Conservation (phyloP, 2,888 invertebrate genomes). For the Phyllotreta cruciferae region DNA sequence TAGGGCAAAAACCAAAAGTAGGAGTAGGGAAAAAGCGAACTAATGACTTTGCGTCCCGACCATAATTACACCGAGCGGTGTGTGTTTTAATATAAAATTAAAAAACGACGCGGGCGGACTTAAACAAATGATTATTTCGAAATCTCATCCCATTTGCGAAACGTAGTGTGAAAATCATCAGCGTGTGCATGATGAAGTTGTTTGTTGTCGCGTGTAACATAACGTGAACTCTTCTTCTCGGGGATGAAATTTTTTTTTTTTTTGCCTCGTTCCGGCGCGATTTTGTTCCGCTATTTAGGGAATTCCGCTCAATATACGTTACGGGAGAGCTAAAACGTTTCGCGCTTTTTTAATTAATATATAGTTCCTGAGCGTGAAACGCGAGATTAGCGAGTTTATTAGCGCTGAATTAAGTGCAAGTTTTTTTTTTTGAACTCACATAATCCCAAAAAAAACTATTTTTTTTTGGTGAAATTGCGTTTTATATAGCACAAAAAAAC, state of each 20-base stretch:
- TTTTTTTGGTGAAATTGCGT: too few species aligned
- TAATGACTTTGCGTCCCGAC: constrained; percentile 6
- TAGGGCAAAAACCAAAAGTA: background rate
- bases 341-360: constrained; percentile 22
- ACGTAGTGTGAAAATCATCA: constrained; percentile 31
- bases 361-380: constrained; percentile 1
- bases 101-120: constrained; percentile 20
- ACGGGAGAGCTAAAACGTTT: constrained; percentile 9
- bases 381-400: constrained; percentile 12
- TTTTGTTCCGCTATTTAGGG: constrained; percentile 21
- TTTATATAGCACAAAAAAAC: too few species aligned
- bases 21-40: background rate
- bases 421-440: too few species aligned
- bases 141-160: constrained; percentile 35
- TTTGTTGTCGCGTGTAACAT: constrained; percentile 26
- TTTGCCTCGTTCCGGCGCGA: background rate
- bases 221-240: constrained; percentile 21
- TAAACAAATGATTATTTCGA: constrained; percentile 30
- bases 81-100: constrained; percentile 9
- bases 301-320: constrained; percentile 25
- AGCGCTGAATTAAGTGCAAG: background rate
- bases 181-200: constrained; percentile 33
- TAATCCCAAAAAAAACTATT: too few species aligned
- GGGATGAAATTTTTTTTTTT: background rate
- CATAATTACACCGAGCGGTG: constrained; percentile 12